Evolutionary conservation across 2,797 vertebrate genomes (phyloP).

Genomic region (Salarias fasciatus): DNA sequence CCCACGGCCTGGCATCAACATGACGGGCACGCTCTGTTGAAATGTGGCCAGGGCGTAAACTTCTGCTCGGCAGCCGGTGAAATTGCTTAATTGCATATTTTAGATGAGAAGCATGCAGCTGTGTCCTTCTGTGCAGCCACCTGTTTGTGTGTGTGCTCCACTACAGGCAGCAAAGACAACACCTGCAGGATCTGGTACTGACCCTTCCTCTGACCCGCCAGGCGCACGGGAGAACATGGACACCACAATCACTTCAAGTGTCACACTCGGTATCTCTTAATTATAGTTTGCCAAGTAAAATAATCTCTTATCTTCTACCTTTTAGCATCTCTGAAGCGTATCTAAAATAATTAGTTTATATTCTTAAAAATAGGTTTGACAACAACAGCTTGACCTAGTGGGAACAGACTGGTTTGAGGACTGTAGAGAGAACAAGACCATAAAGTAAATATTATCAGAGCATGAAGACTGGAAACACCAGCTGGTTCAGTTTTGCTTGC

Average conservation of each 20-base stretch:
- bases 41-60: slow-evolving; percentile 13
- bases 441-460: background rate
- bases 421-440: too few species aligned
- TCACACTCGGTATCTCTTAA: background rate
- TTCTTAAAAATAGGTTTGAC: too few species aligned
- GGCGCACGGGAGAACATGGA: background rate
- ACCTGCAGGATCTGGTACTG: slow-evolving; percentile 94
- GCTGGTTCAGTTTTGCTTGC: background rate
- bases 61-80: slow-evolving; percentile 10
- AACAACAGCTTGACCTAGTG: too few species aligned
- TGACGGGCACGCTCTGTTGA: slow-evolving; percentile 9
- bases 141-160: slow-evolving; percentile 52
- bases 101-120: slow-evolving; percentile 36
- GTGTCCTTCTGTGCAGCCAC: slow-evolving; percentile 46
- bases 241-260: background rate
- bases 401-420: too few species aligned
- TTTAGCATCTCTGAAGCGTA: too few species aligned
- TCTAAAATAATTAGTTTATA: too few species aligned
- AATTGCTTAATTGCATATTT: slow-evolving; percentile 50
- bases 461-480: background rate
- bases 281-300: too few species aligned
- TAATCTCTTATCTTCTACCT: too few species aligned
- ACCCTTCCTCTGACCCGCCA: slow-evolving; percentile 34
- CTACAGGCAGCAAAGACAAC: slow-evolving; percentile 94
- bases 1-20: slow-evolving; percentile 5